phyloP scores from a whole-genome alignment of 2,797 vertebrate species.

The Micromesistius poutassou region DNA sequence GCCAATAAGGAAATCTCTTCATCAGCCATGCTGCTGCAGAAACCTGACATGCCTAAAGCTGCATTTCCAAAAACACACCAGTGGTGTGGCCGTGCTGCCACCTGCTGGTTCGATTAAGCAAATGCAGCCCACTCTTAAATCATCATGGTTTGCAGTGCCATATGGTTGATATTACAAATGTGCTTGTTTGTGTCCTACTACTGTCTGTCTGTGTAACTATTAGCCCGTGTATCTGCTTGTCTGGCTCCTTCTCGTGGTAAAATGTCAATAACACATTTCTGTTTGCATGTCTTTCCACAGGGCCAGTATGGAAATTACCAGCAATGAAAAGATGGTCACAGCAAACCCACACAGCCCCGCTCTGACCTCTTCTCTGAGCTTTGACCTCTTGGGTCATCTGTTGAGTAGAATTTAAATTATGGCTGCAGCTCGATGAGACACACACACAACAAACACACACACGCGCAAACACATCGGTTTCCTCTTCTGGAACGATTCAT shows the following conservation, averaged over 20 bases:
- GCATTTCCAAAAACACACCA: slow-evolving; percentile 44
- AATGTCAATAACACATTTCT: slow-evolving; percentile 45
- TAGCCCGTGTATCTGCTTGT: slow-evolving; percentile 19
- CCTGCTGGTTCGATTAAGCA: slow-evolving; percentile 70
- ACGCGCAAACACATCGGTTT: slow-evolving; percentile 24
- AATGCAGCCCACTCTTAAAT: slow-evolving; percentile 53
- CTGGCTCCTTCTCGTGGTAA: slow-evolving; percentile 12
- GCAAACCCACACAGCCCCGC: slow-evolving; percentile 65
- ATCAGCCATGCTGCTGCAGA: slow-evolving; percentile 55
- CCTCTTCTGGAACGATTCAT: slow-evolving; percentile 20
- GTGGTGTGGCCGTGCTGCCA: slow-evolving; percentile 71
- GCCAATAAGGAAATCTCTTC: slow-evolving; percentile 37
- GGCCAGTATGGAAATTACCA: slow-evolving; percentile 99
- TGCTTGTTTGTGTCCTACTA: slow-evolving; percentile 50
- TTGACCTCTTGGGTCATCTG: slow-evolving; percentile 62
- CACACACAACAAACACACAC: too few relatives aligned
- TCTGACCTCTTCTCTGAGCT: slow-evolving; percentile 71
- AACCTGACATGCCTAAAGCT: slow-evolving; percentile 43
- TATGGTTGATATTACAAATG: slow-evolving; percentile 50
- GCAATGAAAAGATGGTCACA: slow-evolving; percentile 83
- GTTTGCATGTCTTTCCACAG: slow-evolving; percentile 72
- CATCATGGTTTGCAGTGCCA: slow-evolving; percentile 52
- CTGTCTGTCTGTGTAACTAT: slow-evolving; percentile 33
- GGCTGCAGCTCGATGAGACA: slow-evolving; percentile 72
- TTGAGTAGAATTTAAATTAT: slow-evolving; percentile 63